Conservation (phyloP, 1,140 invertebrate genomes). For the Meloidogyne chitwoodi region DNA sequence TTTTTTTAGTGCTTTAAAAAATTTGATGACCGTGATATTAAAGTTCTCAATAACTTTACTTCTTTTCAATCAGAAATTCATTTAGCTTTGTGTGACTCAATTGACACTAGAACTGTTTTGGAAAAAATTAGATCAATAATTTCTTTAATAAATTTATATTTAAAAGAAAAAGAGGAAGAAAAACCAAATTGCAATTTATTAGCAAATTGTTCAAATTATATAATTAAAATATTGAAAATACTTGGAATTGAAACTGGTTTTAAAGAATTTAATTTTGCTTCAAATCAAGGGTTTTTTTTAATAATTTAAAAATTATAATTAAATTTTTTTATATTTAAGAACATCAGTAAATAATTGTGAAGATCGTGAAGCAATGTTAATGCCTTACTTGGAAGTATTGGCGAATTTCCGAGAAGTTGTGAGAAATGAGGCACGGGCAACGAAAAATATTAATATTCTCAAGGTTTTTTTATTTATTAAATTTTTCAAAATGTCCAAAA, state of each 20-base stretch:
- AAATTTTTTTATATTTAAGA: not conserved
- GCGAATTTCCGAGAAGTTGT: conserved; percentile 80
- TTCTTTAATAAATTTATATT: conserved; percentile 76
- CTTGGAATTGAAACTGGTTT: conserved; percentile 78
- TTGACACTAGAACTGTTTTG: conserved; percentile 81
- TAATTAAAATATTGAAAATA: conserved; percentile 78
- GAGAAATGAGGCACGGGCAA: conserved; percentile 70
- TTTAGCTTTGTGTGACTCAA: conserved; percentile 82
- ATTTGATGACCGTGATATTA: conserved; percentile 15
- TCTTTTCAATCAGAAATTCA: conserved; percentile 73
- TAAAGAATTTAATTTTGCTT: conserved; percentile 75
- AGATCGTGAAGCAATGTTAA: conserved; percentile 71
- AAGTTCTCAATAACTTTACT: conserved; percentile 65
- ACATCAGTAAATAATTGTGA: conserved; percentile 26
- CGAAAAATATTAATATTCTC: conserved; percentile 64
- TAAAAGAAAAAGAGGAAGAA: conserved; percentile 65
- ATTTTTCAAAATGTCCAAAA: not conserved
- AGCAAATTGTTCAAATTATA: conserved; percentile 68
- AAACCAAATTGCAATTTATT: conserved; percentile 63
- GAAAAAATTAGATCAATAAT: conserved; percentile 80
- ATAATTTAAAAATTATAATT: not conserved
- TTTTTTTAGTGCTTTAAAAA: conserved; percentile 28
- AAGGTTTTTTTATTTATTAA: conserved; percentile 26
- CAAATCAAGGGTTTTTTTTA: conserved; percentile 37
- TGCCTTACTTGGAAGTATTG: conserved; percentile 81